Evolutionary conservation across 2,888 invertebrate genomes (phyloP).

Genomic region (Sminthurides aquaticus): DNA sequence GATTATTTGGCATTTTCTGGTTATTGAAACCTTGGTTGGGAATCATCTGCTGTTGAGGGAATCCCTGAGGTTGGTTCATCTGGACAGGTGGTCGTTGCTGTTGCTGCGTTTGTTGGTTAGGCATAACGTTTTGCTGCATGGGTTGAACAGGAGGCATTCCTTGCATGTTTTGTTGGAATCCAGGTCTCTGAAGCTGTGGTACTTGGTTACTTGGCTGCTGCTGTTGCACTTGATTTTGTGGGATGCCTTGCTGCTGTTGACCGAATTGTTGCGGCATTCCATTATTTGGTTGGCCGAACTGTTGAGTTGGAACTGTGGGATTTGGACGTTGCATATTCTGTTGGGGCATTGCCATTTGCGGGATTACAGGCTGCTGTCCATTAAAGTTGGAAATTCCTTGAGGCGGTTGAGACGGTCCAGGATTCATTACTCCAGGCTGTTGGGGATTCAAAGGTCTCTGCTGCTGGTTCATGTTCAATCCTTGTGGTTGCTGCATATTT

Average conservation of each 20-base stretch:
- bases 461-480: too few species aligned
- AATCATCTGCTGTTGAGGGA: too few species aligned
- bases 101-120: slow-evolving; percentile 4
- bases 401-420: too few species aligned
- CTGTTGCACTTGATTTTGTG: slow-evolving; percentile 23
- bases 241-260: slow-evolving; percentile 10
- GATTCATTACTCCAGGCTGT: too few species aligned
- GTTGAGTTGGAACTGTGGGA: not conserved
- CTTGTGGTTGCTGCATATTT: too few species aligned
- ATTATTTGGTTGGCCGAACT: slow-evolving; percentile 6
- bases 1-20: slow-evolving; percentile 8
- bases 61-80: too few species aligned
- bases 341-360: too few species aligned
- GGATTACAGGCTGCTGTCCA: too few species aligned
- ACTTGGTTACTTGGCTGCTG: slow-evolving; percentile 3
- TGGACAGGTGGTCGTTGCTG: too few species aligned
- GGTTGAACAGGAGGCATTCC: not conserved
- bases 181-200: slow-evolving; percentile 12
- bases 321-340: not conserved
- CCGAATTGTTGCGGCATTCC: slow-evolving; percentile 12
- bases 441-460: too few species aligned
- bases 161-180: not conserved
- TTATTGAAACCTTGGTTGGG: too few species aligned
- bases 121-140: not conserved
- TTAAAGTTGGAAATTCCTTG: too few species aligned